Percentiles rank a stretch among this genome's conserved stretches.
Conservation (phyloP, 2,797 vertebrate genomes). For the Thunnus albacares region DNA sequence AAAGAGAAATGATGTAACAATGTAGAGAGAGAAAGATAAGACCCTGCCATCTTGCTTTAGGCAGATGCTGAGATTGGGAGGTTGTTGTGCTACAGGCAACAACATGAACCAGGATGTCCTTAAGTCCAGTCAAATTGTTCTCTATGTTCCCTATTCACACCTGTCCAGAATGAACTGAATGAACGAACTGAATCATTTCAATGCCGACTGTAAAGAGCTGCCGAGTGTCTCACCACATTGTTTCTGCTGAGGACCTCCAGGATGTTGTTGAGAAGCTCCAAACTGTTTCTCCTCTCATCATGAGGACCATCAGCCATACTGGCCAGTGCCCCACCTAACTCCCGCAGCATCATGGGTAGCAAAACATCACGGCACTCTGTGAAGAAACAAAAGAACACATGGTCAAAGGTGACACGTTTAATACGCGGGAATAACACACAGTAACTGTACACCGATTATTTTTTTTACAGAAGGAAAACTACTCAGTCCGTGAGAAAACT, state of each 20-base stretch:
- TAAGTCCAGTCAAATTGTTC: background rate
- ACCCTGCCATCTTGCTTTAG: background rate
- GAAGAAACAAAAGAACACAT: conserved; percentile 45
- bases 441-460: background rate
- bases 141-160: too few relatives aligned
- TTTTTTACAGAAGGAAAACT: conserved; percentile 1
- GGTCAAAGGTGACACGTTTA: conserved; percentile 80
- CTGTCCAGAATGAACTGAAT: background rate
- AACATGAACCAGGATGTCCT: background rate
- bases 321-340: conserved; percentile 89
- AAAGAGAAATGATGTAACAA: background rate
- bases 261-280: conserved; percentile 95
- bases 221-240: conserved; percentile 88
- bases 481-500: background rate
- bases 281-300: conserved; percentile 87
- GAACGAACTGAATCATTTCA: background rate
- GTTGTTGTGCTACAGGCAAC: background rate
- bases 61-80: background rate
- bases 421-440: conserved; percentile 8
- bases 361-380: conserved; percentile 96
- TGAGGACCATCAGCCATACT: conserved; percentile 80
- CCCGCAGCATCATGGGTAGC: conserved; percentile 95
- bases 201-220: background rate
- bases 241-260: conserved; percentile 94
- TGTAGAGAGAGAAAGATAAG: background rate